Conservation (phyloP, 1,140 invertebrate genomes). For the Proctacanthus coquilletti region DNA sequence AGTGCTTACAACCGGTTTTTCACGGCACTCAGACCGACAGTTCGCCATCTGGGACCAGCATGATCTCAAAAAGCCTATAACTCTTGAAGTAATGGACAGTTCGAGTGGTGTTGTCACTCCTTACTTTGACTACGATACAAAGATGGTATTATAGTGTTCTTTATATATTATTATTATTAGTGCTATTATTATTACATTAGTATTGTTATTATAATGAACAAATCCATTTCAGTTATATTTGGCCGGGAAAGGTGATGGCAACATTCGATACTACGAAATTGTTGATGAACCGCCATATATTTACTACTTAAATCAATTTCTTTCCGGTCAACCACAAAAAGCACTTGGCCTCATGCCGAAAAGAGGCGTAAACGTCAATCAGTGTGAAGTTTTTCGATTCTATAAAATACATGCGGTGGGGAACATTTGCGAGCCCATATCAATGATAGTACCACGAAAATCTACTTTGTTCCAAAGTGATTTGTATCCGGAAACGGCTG, state of each 20-base stretch:
- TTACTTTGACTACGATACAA: constrained; percentile 84
- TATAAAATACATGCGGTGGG: constrained; percentile 83
- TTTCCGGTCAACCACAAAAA: constrained; percentile 70
- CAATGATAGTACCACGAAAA: constrained; percentile 85
- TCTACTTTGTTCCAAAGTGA: constrained; percentile 49
- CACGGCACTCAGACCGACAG: constrained; percentile 74
- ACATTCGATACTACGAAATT: constrained; percentile 89
- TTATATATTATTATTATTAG: no score
- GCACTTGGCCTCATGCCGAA: constrained; percentile 88
- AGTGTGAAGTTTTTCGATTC: constrained; percentile 81
- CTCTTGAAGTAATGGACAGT: constrained; percentile 72
- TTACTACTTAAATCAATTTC: constrained; percentile 80
- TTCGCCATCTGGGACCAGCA: constrained; percentile 78
- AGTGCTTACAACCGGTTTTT: constrained; percentile 81
- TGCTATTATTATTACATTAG: constrained; percentile 4
- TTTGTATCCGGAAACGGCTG: constrained; percentile 82
- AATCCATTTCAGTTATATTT: constrained; percentile 34
- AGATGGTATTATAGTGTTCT: constrained; percentile 42
- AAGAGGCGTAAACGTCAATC: constrained; percentile 63
- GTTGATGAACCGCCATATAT: constrained; percentile 69
- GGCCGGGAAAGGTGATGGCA: constrained; percentile 73
- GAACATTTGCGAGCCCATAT: constrained; percentile 75
- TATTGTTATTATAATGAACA: no score
- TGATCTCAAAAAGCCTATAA: constrained; percentile 57
- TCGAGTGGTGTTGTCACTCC: constrained; percentile 87